Evolutionary conservation across 1,140 invertebrate genomes (phyloP), one percentile per base, ranked within the genome.

Genomic region (Hormaphis cornu): DNA sequence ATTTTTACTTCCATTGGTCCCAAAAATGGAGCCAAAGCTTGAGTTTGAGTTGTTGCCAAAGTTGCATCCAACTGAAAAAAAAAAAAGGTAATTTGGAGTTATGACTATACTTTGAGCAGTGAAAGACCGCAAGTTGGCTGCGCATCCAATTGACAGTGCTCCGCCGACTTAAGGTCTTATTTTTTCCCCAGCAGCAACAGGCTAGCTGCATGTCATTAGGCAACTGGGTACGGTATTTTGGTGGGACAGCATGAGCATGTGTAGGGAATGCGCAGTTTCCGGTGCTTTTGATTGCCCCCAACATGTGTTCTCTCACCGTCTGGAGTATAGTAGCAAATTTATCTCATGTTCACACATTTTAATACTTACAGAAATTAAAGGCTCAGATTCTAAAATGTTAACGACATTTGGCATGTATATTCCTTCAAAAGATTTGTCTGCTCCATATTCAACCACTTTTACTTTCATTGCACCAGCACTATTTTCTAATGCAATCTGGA

Each of bases 401-500:
- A 85, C 72, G 33, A 86, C 74, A 1, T 76, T 72, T 0, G 85
- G 82, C 18, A 83, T 77, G 16, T 89, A 75, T 61, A 89, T 77
- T 2, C 82, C 78, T 76, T 90, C 88, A 0, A 82, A 78, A 16
- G 83, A 78, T 58, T 84, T 80, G 22, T 84, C 83, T n/a, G 82
- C 81, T 28, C 82, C 82, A 18, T 89, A 79, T 81, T 97, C 94
- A 5, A 85, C 80, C n/a, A 87, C 80, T 75, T 90, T 92, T 3
- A 95, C 75, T 74, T 88, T 89, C 0, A 86, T 75, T 0, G 84
- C 82, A n/a, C 80, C 80, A 22, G 82, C 77, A n/a, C 81, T 83
- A 76, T 97, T 97, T 79, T 96, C 93, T 16, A 88, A 76, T 1
- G 87, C 85, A 22, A 89, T 77, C 74, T 95, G 87, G 8, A 89